phyloP scores from a whole-genome alignment of 2,113 vertebrate species.

The Emydocephalus ijimae region DNA sequence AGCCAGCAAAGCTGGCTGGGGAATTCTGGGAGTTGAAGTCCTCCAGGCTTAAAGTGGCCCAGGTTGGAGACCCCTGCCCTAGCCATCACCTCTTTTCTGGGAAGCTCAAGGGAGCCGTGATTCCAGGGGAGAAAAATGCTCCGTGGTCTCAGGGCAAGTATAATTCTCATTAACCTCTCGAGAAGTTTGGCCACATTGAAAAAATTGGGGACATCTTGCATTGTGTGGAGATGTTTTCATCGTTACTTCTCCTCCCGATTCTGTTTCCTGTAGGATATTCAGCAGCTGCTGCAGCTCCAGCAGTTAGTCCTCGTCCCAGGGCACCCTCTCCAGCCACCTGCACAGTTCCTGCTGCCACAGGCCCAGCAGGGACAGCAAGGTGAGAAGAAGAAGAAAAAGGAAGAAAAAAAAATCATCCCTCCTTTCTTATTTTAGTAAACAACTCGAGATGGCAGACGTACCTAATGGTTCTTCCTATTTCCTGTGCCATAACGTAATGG shows the following conservation, averaged over 20 bases:
- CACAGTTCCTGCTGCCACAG: conserved; percentile 89
- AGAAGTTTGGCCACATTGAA: not conserved
- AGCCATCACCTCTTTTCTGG: not conserved
- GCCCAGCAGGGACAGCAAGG: conserved; percentile 90
- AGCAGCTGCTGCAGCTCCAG: conserved; percentile 89
- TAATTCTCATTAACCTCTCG: not conserved
- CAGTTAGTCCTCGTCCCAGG: conserved; percentile 87
- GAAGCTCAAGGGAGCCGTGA: not conserved
- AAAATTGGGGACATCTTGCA: not conserved
- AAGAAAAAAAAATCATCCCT: not conserved
- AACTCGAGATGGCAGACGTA: not conserved
- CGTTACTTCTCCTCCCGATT: not conserved
- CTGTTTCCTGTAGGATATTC: conserved; percentile 75
- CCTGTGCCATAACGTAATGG: not conserved
- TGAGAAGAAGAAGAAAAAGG: conserved; percentile 37
- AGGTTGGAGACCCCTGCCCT: not conserved
- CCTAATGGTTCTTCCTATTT: not conserved
- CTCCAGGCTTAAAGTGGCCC: no score
- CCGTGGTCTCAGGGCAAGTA: not conserved
- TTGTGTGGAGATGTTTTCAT: no score
- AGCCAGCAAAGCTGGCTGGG: no score
- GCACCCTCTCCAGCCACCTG: conserved; percentile 80
- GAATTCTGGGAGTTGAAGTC: no score
- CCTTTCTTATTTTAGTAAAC: not conserved
- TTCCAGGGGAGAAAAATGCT: not conserved